A percentile compares a stretch with the other conserved stretches of the same genome.
phyloP scores from a whole-genome alignment of 2,113 vertebrate species.

The Nothoprocta perdicaria region DNA sequence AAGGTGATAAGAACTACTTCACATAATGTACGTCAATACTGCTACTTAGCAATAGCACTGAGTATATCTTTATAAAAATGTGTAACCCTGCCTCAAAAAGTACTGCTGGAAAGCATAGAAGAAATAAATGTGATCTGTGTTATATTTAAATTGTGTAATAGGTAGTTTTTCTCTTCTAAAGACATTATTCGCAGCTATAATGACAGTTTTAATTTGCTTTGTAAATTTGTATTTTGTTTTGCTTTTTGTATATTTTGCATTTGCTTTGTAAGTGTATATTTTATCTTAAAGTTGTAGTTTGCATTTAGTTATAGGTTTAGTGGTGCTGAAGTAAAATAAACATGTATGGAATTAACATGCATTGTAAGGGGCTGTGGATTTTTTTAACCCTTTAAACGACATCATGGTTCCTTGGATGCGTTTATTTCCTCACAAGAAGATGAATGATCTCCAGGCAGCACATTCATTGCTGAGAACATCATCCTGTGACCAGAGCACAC shows the following conservation, averaged over 20 bases:
- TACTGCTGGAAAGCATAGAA: neutral
- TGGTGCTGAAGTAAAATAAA: neutral
- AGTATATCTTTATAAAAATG: neutral
- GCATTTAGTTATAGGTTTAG: neutral
- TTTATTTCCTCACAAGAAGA: neutral
- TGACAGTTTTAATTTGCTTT: neutral
- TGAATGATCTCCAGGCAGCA: neutral
- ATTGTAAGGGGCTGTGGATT: neutral
- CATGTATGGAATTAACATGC: neutral
- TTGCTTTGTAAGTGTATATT: neutral
- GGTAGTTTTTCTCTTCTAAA: neutral
- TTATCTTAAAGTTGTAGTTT: neutral
- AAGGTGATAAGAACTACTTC: neutral
- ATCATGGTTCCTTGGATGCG: neutral
- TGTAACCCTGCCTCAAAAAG: neutral
- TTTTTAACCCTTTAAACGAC: neutral
- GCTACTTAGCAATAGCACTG: neutral
- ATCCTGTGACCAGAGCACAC: neutral
- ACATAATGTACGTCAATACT: neutral
- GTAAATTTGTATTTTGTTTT: neutral
- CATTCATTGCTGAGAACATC: neutral
- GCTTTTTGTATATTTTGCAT: neutral
- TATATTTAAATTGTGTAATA: neutral
- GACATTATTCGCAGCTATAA: neutral
- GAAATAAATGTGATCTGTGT: neutral